Evolutionary conservation across 2,888 invertebrate species (phyloP), one percentile per base, ranked within the genome.

Genomic region (Celastrina argiolus): DNA sequence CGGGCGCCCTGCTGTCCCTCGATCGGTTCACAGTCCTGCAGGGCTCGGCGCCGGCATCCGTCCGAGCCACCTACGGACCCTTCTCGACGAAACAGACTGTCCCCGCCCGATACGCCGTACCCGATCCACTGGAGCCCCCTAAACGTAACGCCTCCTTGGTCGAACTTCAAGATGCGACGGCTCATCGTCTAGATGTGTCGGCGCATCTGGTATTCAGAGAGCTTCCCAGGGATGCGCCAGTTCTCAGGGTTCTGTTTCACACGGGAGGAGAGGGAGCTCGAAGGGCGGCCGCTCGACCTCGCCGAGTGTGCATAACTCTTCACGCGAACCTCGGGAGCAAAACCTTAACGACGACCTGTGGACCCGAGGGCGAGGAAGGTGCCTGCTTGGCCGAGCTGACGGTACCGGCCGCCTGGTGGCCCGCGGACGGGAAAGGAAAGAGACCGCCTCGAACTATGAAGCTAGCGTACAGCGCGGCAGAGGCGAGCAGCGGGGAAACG

Each of bases 61-160:
- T 98, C 56, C 93, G 97, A 69, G 98, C 98, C 63, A 96, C 96
- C 51, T 98, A 98, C 81, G 98, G 98, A 4, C 98, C 98, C 7
- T 98, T 98, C 88, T 97, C 97, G 74, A 98, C 97, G 66, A 97
- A 97, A 81, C 97, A 98, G 87, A 97, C 97, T 0, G 97, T 98
- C 45, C 97, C 97, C 45, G 97, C 97, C 1, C 93, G 96, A 63
- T 97, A 96, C 81, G 95, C 97, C 69, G 96, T 97, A 64, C 97
- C 97, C 6, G 97, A 97, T 84, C 95, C 95, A 0, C 85, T 96
- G 69, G 96, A 96, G 77, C 93, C 93, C 36, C 92, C 93, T 2
- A 79, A 80, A 67, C 81, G 92, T 77, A 93, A 93, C 75, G 92
- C 94, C 1, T 92, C 93, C 26, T 84, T 96, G 68, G 76, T 84